Conservation (phyloP, 2,888 invertebrate species). For the Ceriagrion tenellum region DNA sequence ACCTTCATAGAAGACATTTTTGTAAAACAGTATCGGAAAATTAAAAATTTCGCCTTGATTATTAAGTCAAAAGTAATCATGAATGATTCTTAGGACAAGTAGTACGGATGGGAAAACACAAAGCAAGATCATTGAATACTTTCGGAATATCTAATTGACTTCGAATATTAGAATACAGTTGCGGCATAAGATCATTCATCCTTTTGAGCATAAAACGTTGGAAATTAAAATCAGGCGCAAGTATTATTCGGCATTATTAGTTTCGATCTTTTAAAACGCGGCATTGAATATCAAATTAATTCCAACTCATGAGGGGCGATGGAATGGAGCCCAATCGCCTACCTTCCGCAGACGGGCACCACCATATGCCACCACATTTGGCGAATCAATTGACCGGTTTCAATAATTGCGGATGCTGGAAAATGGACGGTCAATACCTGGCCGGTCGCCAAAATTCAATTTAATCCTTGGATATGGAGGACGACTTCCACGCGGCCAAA, state of each 20-base stretch:
- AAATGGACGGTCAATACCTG: conserved; percentile 58
- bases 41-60: no score
- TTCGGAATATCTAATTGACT: no score
- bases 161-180: no score
- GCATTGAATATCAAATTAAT: neutral
- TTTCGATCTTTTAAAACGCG: neutral
- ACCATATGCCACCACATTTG: conserved; percentile 46
- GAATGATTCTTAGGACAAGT: no score
- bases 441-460: conserved; percentile 48
- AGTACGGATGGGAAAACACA: no score
- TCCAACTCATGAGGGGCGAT: neutral
- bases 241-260: neutral
- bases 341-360: neutral
- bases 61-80: no score
- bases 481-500: neutral
- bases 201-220: no score
- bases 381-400: conserved; percentile 63
- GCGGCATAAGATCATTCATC: no score
- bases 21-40: no score
- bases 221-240: neutral
- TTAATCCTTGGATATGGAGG: conserved; percentile 46
- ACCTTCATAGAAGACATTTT: no score
- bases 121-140: no score
- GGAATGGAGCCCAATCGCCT: conserved; percentile 20
- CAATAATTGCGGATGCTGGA: conserved; percentile 44